Evolutionary conservation across 2,113 vertebrate species (phyloP).

Genomic region (Paraplagusia blochii): DNA sequence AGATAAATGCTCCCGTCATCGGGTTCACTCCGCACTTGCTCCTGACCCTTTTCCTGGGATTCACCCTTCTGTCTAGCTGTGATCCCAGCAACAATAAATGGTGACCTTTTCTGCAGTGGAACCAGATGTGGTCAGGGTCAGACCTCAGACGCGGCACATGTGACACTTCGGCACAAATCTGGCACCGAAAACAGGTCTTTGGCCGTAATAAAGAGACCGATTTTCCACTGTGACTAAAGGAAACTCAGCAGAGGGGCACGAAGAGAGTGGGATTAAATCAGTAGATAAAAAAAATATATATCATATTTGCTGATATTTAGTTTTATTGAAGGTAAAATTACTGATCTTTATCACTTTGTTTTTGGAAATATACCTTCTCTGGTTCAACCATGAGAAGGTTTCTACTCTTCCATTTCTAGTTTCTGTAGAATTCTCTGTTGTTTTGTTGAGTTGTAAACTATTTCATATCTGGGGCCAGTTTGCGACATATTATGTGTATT

Average conservation of each 20-base stretch:
- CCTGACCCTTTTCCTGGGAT: constrained; percentile 22
- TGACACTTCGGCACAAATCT: constrained; percentile 59
- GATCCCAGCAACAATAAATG: constrained; percentile 40
- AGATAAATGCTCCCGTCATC: constrained; percentile 11
- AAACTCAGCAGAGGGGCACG: constrained; percentile 22
- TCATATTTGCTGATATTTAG: too few species aligned
- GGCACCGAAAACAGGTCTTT: constrained; percentile 55
- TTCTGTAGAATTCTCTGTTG: too few species aligned
- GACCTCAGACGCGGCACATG: constrained; percentile 55
- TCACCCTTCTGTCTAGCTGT: constrained; percentile 1
- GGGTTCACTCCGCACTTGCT: constrained; percentile 12
- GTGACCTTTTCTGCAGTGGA: constrained; percentile 75
- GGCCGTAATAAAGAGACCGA: constrained; percentile 32
- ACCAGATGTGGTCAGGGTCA: constrained; percentile 51
- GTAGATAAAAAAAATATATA: too few species aligned
- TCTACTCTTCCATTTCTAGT: too few species aligned
- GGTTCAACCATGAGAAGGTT: too few species aligned
- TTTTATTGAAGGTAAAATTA: too few species aligned
- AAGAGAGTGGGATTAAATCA: neutral
- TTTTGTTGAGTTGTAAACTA: too few species aligned
- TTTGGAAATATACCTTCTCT: too few species aligned
- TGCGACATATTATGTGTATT: too few species aligned
- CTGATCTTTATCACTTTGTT: too few species aligned
- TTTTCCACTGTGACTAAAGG: neutral
- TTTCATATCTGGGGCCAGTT: too few species aligned